Conservation (phyloP, 2,113 vertebrate species). For the Hemibagrus wyckioides region DNA sequence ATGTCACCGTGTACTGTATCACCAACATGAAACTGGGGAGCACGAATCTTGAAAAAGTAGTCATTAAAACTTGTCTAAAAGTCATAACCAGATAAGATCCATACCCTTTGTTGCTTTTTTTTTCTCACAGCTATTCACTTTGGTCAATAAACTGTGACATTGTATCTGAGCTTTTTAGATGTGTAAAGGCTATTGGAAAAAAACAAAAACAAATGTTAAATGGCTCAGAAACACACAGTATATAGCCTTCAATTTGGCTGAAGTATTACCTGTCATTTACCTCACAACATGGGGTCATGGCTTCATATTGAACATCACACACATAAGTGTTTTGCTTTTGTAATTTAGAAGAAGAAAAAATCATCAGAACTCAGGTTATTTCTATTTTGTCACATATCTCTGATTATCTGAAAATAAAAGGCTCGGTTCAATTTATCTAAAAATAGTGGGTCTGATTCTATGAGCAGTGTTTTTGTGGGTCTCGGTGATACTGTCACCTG, state of each 20-base stretch:
- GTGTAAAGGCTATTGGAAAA: neutral
- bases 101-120: neutral
- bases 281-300: neutral
- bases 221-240: neutral
- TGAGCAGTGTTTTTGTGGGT: neutral
- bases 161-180: neutral
- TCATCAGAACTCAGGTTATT: neutral
- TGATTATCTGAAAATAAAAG: neutral
- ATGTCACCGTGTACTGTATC: too few species aligned
- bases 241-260: constrained; percentile 19
- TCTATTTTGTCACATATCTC: neutral
- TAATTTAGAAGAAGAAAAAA: neutral
- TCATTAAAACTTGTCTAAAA: neutral
- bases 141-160: neutral
- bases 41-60: too few species aligned
- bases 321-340: neutral
- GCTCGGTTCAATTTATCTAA: neutral
- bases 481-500: neutral
- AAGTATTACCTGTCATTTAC: constrained; percentile 14
- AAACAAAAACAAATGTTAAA: neutral
- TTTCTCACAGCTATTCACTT: neutral
- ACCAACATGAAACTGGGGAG: too few species aligned
- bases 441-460: neutral
- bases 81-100: neutral
- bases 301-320: constrained; percentile 1